These are phyloP conservation scores for Plagodis pulveraria DNA, from an alignment of 2,888 invertebrate species.

Conservation along the genomic window DNA sequence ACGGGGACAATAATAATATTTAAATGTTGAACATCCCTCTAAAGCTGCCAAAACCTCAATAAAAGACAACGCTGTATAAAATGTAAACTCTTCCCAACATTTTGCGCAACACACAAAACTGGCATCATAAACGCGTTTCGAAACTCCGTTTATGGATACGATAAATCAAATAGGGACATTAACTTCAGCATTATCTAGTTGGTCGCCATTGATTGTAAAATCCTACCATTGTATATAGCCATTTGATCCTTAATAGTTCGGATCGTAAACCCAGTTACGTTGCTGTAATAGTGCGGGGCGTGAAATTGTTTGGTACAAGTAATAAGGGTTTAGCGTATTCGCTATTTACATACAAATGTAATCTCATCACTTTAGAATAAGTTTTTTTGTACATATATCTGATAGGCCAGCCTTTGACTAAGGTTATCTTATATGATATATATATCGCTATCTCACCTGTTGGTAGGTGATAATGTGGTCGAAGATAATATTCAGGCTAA, in stretches of 20 bases:
- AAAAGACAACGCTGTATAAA: no score
- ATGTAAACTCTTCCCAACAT: constrained; percentile 18
- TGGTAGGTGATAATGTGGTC: no score
- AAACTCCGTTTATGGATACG: constrained; percentile 32
- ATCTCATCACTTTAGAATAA: no score
- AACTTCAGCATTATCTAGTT: constrained; percentile 42
- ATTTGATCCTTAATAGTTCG: constrained; percentile 54
- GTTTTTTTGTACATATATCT: no score
- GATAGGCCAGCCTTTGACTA: no score
- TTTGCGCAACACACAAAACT: constrained; percentile 36
- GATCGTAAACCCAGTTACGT: constrained; percentile 59
- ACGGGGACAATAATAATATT: no score
- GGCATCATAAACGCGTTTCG: constrained; percentile 32
- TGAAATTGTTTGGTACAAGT: constrained; percentile 34
- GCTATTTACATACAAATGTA: background rate
- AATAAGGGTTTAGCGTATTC: constrained; percentile 10
- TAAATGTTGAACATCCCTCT: no score
- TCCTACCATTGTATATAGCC: constrained; percentile 44
- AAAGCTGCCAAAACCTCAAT: background rate
- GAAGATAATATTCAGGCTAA: no score
- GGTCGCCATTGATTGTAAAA: constrained; percentile 45
- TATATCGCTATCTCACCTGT: no score
- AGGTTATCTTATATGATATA: no score
- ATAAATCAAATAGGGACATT: constrained; percentile 41
- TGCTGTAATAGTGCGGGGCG: constrained; percentile 51